Evolutionary conservation across 2,113 vertebrate species (phyloP), one percentile per base, ranked within the genome.

Genomic region (Bathybates hornii): DNA sequence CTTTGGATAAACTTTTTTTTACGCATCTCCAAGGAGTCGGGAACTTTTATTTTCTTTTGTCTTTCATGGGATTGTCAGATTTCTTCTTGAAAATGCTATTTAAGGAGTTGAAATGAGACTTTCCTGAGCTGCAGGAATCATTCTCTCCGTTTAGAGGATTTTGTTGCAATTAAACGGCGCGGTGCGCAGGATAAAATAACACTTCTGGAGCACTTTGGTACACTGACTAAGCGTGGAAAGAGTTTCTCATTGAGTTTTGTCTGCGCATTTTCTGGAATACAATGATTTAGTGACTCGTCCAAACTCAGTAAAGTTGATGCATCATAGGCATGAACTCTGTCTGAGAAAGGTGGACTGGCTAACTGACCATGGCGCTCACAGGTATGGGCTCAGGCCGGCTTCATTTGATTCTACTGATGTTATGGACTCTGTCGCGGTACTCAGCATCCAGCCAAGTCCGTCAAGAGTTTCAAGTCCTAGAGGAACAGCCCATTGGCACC

Each of bases 401-500:
- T 83, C 57, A 91, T 57, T 14, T 93, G 79, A 57, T 96, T 90
- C 76, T 97, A 48, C 92, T 97, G 45, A 50, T 96, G 32, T 73
- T 97, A 21, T 97, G 96, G 95, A 96, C 95, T 86, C 93, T 96
- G 57, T 95, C 93, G 81, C 93, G 86, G 56, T 83, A 88, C 78
- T 95, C 96, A 41, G 91, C 96, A 5, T 96, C 96, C 91, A 96
- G 96, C 21, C 98, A 98, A 92, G 97, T 97, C 85, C 97, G 98
- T 6, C 98, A 99, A 94, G 97, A 99, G 94, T 99, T 99, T 84
- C 97, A 97, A 83, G 97, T 99, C 50, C 92, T 97, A 95, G 99
- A 99, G 92, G 98, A 99, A 95, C 98, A 99, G 86, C 97, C 98
- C 2, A 59, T 98, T 0, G 98, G 98, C 82, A 98, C 98, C 14